Evolutionary conservation across 2,888 invertebrate genomes (phyloP), one percentile per base, ranked within the genome.

Genomic region (Stenotaenia linearis): DNA sequence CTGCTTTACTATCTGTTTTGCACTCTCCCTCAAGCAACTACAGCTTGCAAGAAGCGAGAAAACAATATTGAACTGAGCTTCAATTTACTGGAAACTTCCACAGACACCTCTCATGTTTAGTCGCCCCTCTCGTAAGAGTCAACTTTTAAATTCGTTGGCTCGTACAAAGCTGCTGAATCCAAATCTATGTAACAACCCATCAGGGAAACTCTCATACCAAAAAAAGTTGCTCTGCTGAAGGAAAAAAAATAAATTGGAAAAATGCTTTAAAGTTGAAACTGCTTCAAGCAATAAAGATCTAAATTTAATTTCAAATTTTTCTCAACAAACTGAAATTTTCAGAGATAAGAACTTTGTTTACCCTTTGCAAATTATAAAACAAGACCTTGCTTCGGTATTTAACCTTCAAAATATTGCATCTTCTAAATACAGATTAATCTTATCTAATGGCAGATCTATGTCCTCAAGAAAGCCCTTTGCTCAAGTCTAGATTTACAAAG

Each of bases 21-120:
- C 28, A 69, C 69, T 69, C 69, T 69, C 69, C 69, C 69, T 69
- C 25, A 69, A 69, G 69, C 69, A 69, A 69, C 69, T 69, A 69
- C 69, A 69, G 69, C 69, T 69, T 15, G 28, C 69, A 69, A 69
- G 28, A 69, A 69, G 69, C 69, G 69, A 69, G 69, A 69, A 69
- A 69, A 69, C 69, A 69, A 69, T 69, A 69, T 69, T 23, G 69
- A 69, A 69, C 69, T 69, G 69, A 69, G 28, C 69, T 69, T 69
- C 69, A 69, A 69, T 69, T 69, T 69, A 69, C 69, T 69, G 69
- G 69, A 69, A 69, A 69, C 69, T 69, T 69, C 69, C 69, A 69
- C 12, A 69, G 69, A 69, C 69, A 69, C 69, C 69, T 69, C 69
- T 25, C 69, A 69, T 69, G 69, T 69, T 69, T 69, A 69, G 25